Percentiles rank a stretch among this genome's conserved stretches.
Conservation (phyloP, 2,113 vertebrate species). For the Paratilapia polleni region DNA sequence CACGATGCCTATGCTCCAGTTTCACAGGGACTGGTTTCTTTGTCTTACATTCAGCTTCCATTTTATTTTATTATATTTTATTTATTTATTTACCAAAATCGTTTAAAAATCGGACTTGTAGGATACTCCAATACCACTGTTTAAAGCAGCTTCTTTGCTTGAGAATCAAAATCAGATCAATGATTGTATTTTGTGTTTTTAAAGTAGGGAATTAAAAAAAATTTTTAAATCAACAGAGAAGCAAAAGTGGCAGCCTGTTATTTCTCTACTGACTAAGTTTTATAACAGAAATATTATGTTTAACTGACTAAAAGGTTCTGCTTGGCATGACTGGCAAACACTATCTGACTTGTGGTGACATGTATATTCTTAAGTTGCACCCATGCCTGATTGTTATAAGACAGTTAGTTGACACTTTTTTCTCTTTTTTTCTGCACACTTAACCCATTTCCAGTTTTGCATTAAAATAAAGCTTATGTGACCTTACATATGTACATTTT, state of each 20-base stretch:
- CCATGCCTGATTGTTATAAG: background rate
- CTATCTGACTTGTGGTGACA: fast-evolving
- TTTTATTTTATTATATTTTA: background rate
- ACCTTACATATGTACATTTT: background rate
- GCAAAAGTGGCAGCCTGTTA: too few species aligned
- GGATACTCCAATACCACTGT: too few species aligned
- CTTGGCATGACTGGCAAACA: background rate
- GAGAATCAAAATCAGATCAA: too few species aligned
- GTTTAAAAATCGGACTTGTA: background rate
- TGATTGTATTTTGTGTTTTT: too few species aligned
- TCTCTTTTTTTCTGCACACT: too few species aligned
- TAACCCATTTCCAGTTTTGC: background rate
- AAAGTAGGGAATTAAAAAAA: too few species aligned
- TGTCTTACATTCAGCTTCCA: background rate
- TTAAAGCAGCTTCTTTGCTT: too few species aligned
- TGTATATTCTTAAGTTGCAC: background rate
- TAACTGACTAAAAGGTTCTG: background rate
- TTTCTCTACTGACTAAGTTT: too few species aligned
- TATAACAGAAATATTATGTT: too few species aligned
- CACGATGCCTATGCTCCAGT: background rate
- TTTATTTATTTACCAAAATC: background rate
- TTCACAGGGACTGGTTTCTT: background rate
- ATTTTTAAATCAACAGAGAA: too few species aligned
- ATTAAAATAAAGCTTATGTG: background rate
- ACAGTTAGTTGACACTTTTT: background rate